Conservation (phyloP, 2,797 vertebrate species). For the Syngnathus rostellatus region DNA sequence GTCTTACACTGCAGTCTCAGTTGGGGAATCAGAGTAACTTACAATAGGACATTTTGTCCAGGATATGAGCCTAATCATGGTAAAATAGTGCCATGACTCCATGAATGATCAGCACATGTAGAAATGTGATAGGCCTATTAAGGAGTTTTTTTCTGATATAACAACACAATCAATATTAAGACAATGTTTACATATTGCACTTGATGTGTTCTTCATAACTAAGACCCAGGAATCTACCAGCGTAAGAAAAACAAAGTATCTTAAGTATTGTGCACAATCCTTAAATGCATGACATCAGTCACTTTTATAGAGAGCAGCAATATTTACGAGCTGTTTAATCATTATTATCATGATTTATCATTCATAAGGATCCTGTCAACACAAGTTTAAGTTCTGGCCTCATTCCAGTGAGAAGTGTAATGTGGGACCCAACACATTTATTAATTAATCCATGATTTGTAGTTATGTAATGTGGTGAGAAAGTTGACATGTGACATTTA, state of each 20-base stretch:
- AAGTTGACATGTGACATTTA: conserved; percentile 25
- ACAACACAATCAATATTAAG: not conserved
- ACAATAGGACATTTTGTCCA: not conserved
- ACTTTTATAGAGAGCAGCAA: not conserved
- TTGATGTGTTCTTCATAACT: not conserved
- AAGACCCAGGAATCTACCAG: too few relatives aligned
- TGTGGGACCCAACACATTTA: not conserved
- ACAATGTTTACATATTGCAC: not conserved
- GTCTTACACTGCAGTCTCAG: not conserved
- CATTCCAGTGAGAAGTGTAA: not conserved
- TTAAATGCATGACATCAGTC: not conserved
- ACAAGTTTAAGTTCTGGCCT: not conserved
- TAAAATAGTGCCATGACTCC: not conserved
- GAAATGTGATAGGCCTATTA: not conserved
- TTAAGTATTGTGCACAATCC: not conserved
- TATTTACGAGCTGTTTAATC: not conserved
- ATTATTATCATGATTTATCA: not conserved
- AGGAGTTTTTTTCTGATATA: too few relatives aligned
- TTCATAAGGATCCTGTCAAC: not conserved
- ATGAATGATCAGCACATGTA: not conserved
- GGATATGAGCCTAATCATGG: not conserved
- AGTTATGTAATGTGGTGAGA: not conserved
- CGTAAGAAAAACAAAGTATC: too few relatives aligned
- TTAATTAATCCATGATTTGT: not conserved
- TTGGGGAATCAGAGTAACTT: not conserved